Base-by-base conservation (phyloP, 2,797 vertebrate species). In the Lagodon rhomboides region DNA sequence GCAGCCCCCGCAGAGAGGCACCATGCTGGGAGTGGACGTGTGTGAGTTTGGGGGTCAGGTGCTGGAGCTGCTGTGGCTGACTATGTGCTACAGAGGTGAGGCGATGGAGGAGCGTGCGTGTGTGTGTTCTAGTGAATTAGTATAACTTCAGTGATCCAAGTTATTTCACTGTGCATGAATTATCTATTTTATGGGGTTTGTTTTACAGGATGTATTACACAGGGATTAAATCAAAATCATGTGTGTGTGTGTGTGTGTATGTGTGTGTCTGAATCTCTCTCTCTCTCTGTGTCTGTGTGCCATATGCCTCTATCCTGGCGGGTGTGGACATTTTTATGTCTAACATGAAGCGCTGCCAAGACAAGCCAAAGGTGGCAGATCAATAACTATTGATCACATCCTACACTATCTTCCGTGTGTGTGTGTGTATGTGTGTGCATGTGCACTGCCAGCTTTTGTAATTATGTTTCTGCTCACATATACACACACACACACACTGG, bases 61-160 rank as follows among this genome's bases (percentile, higher is more conserved):
- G 82, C 91, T 98, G 88, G 97, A 98, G 90, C 96, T 98, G 93
- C 95, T 98, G 86, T 97, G 97, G 96, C 90, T 97, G 80, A 96
- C 96, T 61, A 92, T 97, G 75, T 98, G 97, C 94, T 97, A 98
- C 91, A 94, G 95, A 97, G 97, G 97, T 98, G 95, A 98, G 97
- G 72, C 7, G 0, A 71, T 66, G 44, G n/a, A 59, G 34, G 38
- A 65, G 67, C 43, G 58, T 23, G 38, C 54, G 65, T 49, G 62
- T 66, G 46, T 62, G 66, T 68, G 41, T 70, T 60, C 11, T 55
- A n/a, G 38, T 74, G 12, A 20, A 71, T 78, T 1, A 68, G 22
- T 79, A 41, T 30, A 83, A 88, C 81, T 84, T 85, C 23, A 72
- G 13, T 51, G 18, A 73, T 73, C 23, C 12, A 67, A 84, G 56